A percentile compares a stretch with the other conserved stretches of the same genome.
These are phyloP conservation scores for Martes martes DNA, from an alignment of 2,113 vertebrate genomes.

Conservation along the genomic window DNA sequence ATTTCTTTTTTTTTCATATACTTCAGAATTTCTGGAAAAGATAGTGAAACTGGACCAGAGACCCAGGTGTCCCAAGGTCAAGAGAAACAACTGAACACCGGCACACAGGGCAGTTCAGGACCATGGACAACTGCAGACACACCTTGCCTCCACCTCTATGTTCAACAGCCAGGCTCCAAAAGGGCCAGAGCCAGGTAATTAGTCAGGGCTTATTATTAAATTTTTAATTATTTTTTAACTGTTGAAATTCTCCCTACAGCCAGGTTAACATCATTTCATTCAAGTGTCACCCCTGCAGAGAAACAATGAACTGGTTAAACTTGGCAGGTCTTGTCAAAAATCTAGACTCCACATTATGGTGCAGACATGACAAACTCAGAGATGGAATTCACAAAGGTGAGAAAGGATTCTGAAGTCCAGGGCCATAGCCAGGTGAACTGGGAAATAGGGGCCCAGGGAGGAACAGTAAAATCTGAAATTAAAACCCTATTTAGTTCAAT, in stretches of 20 bases:
- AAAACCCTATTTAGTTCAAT: neutral
- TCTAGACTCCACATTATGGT: neutral
- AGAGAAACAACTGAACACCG: neutral
- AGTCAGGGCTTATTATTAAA: neutral
- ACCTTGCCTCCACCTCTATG: neutral
- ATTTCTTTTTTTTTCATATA: neutral
- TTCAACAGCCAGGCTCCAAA: neutral
- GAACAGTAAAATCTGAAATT: neutral
- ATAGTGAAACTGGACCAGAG: neutral
- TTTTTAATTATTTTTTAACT: neutral
- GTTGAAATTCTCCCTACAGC: neutral
- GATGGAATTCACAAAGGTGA: neutral
- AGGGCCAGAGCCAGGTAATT: neutral
- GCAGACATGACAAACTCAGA: neutral
- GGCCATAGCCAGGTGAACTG: neutral
- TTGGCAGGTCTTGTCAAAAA: neutral
- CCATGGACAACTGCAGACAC: slow-evolving; percentile 45
- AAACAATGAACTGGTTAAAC: neutral
- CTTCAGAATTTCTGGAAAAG: neutral
- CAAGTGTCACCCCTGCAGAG: neutral
- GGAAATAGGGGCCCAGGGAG: neutral
- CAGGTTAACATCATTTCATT: neutral
- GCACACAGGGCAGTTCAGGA: neutral
- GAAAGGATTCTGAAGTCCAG: neutral
- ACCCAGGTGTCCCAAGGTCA: neutral